Evolutionary conservation across 2,113 vertebrate genomes (phyloP), one percentile per base, ranked within the genome.

Genomic region (Bufo gargarizans): DNA sequence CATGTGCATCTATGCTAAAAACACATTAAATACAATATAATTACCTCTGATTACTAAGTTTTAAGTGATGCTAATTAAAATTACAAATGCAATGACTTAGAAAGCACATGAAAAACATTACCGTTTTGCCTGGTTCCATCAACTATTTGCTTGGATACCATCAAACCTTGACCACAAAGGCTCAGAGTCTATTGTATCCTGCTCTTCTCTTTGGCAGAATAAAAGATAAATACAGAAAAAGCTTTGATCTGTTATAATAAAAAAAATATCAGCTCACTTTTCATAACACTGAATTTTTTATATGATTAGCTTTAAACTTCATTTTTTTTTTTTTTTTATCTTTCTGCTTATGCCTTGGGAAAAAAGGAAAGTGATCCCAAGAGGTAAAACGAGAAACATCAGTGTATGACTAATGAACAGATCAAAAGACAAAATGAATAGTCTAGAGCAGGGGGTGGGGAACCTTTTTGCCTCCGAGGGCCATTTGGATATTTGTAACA

Each of bases 401-500:
- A 88, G 53, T 56, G 86, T 43, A 88, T 61, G 6, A 63, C 59
- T 88, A 82, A 82, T 77, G 79, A 56, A 82, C 43, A 82, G 65
- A 82, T 88, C 86, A 88, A 88, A 88, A 81, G 86, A 49, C 8
- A 6, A 11, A 3, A 82, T 82, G 69, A 82, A 83, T 74, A 3
- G 77, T 22, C 50, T 22, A 59, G 22, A 9, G 45, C 11, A 45
- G 10, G 33, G 33, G 33, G 33, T 33, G 33, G 33, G 33, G 33
- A 33, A 33, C 33, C 33, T 33, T 33, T 33, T 33, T 33, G 33
- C 33, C 33, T 33, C 33, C 33, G 33, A 33, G 33, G 33, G 33
- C 33, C 1, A 33, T 33, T 33, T 33, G 33, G 33, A 33, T 33
- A 33, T 33, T 33, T 33, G 33, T 33, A 33, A 33, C 33, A 33